Evolutionary conservation across 1,140 invertebrate species (phyloP).

Genomic region (Pollicipes pollicipes): DNA sequence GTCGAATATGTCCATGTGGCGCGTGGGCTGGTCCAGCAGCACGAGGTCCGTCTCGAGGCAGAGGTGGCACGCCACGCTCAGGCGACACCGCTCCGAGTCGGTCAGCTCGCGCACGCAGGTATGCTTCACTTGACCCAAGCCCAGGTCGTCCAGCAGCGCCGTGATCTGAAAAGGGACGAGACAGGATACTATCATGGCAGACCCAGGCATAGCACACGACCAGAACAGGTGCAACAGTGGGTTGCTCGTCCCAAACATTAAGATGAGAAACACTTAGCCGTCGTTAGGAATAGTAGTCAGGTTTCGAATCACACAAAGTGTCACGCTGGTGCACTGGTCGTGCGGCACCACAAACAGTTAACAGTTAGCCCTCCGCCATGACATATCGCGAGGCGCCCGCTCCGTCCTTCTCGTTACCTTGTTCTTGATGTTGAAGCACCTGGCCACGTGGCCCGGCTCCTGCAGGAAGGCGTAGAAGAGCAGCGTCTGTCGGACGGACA

Average conservation of each 20-base stretch:
- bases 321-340: too few species aligned
- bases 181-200: too few species aligned
- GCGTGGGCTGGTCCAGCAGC: constrained; percentile 68
- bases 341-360: too few species aligned
- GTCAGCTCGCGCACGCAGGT: constrained; percentile 61
- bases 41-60: constrained; percentile 38
- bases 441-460: constrained; percentile 27
- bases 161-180: constrained; percentile 47
- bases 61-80: constrained; percentile 73
- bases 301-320: too few species aligned
- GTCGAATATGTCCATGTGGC: constrained; percentile 89
- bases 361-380: too few species aligned
- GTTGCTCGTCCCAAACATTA: too few species aligned
- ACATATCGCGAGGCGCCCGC: too few species aligned
- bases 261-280: too few species aligned
- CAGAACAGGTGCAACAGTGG: too few species aligned
- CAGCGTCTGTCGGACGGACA: constrained; percentile 64
- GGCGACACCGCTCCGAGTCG: constrained; percentile 58
- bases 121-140: constrained; percentile 60
- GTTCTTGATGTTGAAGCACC: constrained; percentile 24
- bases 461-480: constrained; percentile 56
- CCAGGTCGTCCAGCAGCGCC: constrained; percentile 70
- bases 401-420: too few species aligned
- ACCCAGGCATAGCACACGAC: too few species aligned
- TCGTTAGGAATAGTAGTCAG: too few species aligned